Percentiles rank a stretch among this genome's conserved stretches.
These are phyloP conservation scores for Drosophila neotestacea DNA, from an alignment of 2,888 invertebrate species.

Conservation along the genomic window DNA sequence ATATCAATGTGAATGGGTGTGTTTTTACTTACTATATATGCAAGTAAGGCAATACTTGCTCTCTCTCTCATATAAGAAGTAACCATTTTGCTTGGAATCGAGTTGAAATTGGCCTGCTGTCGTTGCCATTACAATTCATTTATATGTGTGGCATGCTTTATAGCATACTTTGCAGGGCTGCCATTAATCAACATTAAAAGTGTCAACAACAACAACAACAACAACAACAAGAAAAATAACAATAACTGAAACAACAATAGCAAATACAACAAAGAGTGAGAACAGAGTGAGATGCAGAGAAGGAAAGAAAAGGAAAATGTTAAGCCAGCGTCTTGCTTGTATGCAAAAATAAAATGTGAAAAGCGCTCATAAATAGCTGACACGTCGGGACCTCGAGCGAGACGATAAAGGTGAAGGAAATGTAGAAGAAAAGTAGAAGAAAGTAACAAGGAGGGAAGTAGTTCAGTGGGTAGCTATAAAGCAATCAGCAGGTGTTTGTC, in stretches of 20 bases:
- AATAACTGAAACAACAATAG: constrained; percentile 12
- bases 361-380: constrained; percentile 70
- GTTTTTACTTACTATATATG: background rate
- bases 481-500: constrained; percentile 77
- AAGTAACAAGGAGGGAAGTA: constrained; percentile 1
- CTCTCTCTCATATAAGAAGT: constrained; percentile 1
- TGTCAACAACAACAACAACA: constrained; percentile 64
- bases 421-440: background rate
- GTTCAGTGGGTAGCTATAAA: constrained; percentile 22
- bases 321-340: constrained; percentile 27
- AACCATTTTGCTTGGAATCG: constrained; percentile 17
- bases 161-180: constrained; percentile 58
- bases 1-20: background rate
- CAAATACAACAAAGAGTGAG: background rate
- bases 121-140: constrained; percentile 69
- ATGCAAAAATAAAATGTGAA: constrained; percentile 71
- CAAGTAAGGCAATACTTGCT: background rate
- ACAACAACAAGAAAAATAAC: constrained; percentile 12
- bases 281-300: background rate
- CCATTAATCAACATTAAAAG: constrained; percentile 77
- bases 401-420: background rate
- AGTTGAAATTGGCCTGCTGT: constrained; percentile 29
- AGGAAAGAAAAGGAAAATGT: constrained; percentile 29
- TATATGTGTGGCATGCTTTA: constrained; percentile 72
- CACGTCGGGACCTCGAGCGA: constrained; percentile 30